These are phyloP conservation scores for Chaitophorus viminalis DNA, from an alignment of 2,888 invertebrate genomes.

Conservation along the genomic window DNA sequence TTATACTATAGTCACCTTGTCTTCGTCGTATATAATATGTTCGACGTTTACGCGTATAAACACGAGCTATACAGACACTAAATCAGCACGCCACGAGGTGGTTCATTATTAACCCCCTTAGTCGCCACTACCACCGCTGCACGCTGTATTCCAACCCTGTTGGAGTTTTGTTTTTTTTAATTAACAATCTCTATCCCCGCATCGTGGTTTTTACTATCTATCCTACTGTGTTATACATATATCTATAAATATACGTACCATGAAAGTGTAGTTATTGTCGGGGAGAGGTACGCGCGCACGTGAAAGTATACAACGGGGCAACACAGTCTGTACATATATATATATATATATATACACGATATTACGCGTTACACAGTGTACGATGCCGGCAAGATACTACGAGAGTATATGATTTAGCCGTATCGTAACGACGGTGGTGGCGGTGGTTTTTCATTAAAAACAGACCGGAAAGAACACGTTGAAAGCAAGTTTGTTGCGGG, in stretches of 20 bases:
- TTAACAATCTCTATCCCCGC: neutral
- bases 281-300: neutral
- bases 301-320: neutral
- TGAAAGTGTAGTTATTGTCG: neutral
- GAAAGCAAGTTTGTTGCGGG: neutral
- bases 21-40: neutral
- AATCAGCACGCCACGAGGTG: neutral
- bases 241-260: neutral
- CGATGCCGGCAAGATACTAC: neutral
- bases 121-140: too few species aligned
- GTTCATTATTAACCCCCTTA: neutral
- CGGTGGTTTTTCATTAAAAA: slow-evolving; percentile 39
- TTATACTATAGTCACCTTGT: neutral
- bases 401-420: slow-evolving; percentile 18
- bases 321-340: neutral
- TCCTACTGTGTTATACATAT: neutral
- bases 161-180: neutral
- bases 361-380: neutral
- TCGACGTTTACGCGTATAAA: neutral
- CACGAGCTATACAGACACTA: neutral
- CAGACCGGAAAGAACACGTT: neutral
- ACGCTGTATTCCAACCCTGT: neutral
- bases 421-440: neutral
- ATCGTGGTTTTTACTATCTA: neutral
- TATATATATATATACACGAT: neutral